Percentiles rank a stretch among this genome's conserved stretches.
Conservation (phyloP, 2,888 invertebrate species). For the Iselma pallidipennis region DNA sequence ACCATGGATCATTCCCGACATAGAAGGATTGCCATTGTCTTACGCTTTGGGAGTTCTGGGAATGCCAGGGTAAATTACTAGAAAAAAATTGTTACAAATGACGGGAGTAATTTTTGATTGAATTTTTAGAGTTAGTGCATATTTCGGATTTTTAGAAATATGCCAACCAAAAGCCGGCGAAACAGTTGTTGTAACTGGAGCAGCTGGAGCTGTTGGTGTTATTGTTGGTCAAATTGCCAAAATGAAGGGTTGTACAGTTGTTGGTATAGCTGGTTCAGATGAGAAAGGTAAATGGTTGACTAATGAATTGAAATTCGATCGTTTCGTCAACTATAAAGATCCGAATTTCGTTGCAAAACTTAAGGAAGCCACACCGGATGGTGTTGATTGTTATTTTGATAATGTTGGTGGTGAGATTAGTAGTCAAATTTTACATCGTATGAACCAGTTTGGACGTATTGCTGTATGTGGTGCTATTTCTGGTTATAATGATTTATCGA, state of each 20-base stretch:
- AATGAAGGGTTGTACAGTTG: constrained; percentile 69
- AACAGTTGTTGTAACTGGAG: too few species aligned
- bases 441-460: constrained; percentile 66
- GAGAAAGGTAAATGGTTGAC: too few species aligned
- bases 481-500: constrained; percentile 61
- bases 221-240: constrained; percentile 80
- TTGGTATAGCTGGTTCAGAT: constrained; percentile 76
- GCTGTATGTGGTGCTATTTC: constrained; percentile 74
- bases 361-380: constrained; percentile 66
- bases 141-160: constrained; percentile 73
- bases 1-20: constrained; percentile 60
- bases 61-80: too few species aligned
- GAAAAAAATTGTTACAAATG: constrained; percentile 4
- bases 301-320: too few species aligned
- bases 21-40: constrained; percentile 63
- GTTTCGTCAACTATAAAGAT: too few species aligned
- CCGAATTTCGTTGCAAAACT: constrained; percentile 61
- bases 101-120: too few species aligned
- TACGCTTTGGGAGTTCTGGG: constrained; percentile 67
- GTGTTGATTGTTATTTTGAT: constrained; percentile 77
- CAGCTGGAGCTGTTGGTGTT: constrained; percentile 78
- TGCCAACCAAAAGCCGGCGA: constrained; percentile 74
- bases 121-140: constrained; percentile 67
- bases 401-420: constrained; percentile 79
- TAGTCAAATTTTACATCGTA: too few species aligned